phyloP scores from a whole-genome alignment of 2,888 invertebrate species.

The Ephialtes manifestator region DNA sequence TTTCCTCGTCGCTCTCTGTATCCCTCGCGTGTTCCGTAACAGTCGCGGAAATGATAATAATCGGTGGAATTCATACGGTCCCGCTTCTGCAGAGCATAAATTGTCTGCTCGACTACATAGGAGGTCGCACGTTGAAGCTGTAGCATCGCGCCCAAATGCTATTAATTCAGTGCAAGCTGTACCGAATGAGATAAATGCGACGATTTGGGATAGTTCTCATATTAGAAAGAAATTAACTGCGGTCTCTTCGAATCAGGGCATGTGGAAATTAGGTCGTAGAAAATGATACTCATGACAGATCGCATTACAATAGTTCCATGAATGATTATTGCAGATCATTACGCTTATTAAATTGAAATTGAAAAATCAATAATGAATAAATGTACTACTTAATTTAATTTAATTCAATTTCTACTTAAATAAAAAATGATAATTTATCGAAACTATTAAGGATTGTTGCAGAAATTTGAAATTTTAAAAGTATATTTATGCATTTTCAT shows the following conservation, averaged over 20 bases:
- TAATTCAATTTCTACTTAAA: too few relatives aligned
- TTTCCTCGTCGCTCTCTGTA: background rate
- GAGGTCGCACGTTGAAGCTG: conserved; percentile 2
- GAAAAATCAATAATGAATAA: too few relatives aligned
- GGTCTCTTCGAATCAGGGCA: background rate
- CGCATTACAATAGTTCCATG: too few relatives aligned
- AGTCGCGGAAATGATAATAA: conserved; percentile 69
- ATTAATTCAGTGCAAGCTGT: background rate
- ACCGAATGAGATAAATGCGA: conserved; percentile 7
- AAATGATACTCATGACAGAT: background rate
- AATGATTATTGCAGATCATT: too few relatives aligned
- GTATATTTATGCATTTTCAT: too few relatives aligned
- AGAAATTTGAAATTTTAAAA: too few relatives aligned
- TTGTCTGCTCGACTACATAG: conserved; percentile 58
- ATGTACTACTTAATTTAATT: too few relatives aligned
- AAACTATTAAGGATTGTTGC: too few relatives aligned
- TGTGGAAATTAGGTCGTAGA: background rate
- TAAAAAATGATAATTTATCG: too few relatives aligned
- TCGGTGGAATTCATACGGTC: conserved; percentile 64
- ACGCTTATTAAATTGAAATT: too few relatives aligned
- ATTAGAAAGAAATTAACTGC: background rate
- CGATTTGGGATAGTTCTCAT: background rate
- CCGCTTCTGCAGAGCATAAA: conserved; percentile 62
- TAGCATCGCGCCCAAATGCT: background rate
- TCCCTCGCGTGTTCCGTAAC: conserved; percentile 66